Evolutionary conservation across 2,113 vertebrate genomes (phyloP).

Genomic region (Donacobius atricapilla): DNA sequence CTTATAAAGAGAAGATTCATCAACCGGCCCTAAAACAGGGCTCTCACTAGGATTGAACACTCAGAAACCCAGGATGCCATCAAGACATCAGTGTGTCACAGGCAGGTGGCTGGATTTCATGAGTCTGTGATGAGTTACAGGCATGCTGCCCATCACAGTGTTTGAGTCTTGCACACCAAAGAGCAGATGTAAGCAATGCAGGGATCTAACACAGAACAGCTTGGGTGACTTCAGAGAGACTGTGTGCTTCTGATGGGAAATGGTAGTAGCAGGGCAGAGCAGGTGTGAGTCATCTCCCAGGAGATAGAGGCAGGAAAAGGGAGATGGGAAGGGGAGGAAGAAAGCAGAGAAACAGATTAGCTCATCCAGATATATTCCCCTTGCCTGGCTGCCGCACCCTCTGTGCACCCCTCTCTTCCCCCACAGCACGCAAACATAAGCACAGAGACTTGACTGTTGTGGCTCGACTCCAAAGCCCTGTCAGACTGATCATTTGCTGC

Average conservation of each 20-base stretch:
- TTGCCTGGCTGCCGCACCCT: background rate
- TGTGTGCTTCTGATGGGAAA: conserved; percentile 70
- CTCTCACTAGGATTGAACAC: conserved; percentile 27
- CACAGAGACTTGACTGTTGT: background rate
- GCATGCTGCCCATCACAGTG: background rate
- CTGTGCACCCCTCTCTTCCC: background rate
- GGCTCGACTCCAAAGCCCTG: background rate
- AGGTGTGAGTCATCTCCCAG: conserved; percentile 77
- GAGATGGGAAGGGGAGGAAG: conserved; percentile 27
- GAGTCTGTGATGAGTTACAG: conserved; percentile 13
- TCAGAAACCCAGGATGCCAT: conserved; percentile 16
- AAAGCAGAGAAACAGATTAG: conserved; percentile 62
- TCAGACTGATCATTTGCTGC: background rate
- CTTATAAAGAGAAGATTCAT: background rate
- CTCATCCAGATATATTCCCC: conserved; percentile 45
- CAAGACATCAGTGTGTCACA: background rate
- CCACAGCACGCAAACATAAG: background rate
- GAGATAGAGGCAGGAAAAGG: conserved; percentile 44
- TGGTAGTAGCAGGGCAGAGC: conserved; percentile 68
- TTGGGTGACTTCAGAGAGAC: conserved; percentile 73
- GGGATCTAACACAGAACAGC: conserved; percentile 72
- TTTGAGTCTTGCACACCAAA: conserved; percentile 36
- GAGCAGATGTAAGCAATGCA: conserved; percentile 68
- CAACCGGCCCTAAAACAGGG: background rate
- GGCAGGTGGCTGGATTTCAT: conserved; percentile 30